Percentiles rank a stretch among this genome's conserved stretches.
phyloP scores from a whole-genome alignment of 2,888 invertebrate genomes.

The Acutogordius australiensis region DNA sequence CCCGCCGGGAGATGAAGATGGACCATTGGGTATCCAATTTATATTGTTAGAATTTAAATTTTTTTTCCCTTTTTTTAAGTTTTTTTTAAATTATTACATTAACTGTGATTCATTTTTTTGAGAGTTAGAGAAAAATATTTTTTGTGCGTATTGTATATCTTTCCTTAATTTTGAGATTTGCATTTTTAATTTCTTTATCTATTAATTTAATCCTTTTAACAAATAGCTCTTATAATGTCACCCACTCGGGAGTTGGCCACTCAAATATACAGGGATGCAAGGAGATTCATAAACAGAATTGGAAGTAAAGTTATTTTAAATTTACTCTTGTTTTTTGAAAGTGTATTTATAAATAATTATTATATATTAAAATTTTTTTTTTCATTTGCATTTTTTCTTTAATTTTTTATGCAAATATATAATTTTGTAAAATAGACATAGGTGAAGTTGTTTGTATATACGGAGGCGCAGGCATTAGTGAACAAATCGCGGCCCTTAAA shows the following conservation, averaged over 20 bases:
- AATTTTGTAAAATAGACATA: background rate
- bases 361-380: background rate
- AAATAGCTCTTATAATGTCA: slow-evolving; percentile 60
- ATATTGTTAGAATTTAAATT: background rate
- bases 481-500: slow-evolving; percentile 78
- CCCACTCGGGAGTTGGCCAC: slow-evolving; percentile 89
- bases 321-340: too few relatives aligned
- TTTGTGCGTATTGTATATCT: too few relatives aligned
- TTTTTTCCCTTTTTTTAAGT: background rate
- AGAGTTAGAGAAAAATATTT: too few relatives aligned
- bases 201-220: too few relatives aligned
- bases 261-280: slow-evolving; percentile 86
- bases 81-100: too few relatives aligned
- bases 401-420: background rate
- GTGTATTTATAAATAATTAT: background rate
- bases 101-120: too few relatives aligned
- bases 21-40: slow-evolving; percentile 41
- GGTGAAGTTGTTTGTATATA: slow-evolving; percentile 68
- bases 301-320: too few relatives aligned
- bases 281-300: slow-evolving; percentile 55
- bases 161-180: too few relatives aligned
- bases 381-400: slow-evolving; percentile 32
- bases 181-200: too few relatives aligned
- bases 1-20: slow-evolving; percentile 71
- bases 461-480: slow-evolving; percentile 83